phyloP scores from a whole-genome alignment of 2,888 invertebrate species.

The Agriopis aurantiaria region DNA sequence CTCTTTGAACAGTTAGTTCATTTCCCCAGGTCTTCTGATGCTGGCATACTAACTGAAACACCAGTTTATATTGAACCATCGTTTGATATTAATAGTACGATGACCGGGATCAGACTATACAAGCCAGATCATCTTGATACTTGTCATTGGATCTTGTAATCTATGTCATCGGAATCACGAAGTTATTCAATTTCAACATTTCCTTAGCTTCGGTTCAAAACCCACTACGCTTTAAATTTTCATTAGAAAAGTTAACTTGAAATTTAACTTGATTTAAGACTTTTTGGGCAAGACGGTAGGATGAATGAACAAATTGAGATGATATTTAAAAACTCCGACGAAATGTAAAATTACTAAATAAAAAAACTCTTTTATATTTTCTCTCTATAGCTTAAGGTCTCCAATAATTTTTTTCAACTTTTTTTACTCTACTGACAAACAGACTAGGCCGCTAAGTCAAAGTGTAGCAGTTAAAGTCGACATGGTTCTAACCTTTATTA shows the following conservation, averaged over 20 bases:
- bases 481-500: not conserved
- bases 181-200: slow-evolving; percentile 53
- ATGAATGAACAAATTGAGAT: no score
- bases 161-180: slow-evolving; percentile 56
- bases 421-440: no score
- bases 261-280: not conserved
- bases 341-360: no score
- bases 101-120: slow-evolving; percentile 4
- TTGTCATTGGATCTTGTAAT: slow-evolving; percentile 47
- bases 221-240: not conserved
- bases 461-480: not conserved
- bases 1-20: not conserved
- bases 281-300: not conserved
- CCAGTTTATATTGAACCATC: slow-evolving; percentile 5
- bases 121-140: slow-evolving; percentile 10
- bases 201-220: slow-evolving; percentile 8
- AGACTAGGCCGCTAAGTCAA: not conserved
- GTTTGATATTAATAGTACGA: not conserved
- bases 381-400: no score
- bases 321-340: no score
- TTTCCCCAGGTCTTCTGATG: not conserved
- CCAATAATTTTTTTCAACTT: no score
- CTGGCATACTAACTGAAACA: not conserved
- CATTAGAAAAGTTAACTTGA: not conserved
- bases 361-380: no score